Conservation (phyloP, 1,140 invertebrate genomes). For the Pectinophora gossypiella region DNA sequence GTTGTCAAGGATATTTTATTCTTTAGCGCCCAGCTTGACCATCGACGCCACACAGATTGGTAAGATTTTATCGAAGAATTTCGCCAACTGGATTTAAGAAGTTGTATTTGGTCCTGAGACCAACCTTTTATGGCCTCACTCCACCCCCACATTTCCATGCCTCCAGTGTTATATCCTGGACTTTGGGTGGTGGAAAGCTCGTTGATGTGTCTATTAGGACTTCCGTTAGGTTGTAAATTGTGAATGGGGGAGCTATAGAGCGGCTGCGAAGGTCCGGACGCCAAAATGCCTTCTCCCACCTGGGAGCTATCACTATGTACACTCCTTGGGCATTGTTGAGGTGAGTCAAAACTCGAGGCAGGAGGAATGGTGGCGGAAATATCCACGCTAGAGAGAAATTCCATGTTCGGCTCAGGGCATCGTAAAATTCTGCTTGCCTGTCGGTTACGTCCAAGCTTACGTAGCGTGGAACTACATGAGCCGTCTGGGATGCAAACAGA, state of each 20-base stretch:
- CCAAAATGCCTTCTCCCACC: not conserved
- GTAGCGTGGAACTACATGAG: conserved; percentile 34
- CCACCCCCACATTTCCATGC: not conserved
- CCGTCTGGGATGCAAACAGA: conserved; percentile 37
- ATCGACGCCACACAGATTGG: not conserved
- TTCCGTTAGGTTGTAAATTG: not conserved
- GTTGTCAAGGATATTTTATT: not conserved
- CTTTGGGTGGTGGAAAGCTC: not conserved
- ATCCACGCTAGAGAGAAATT: conserved; percentile 13
- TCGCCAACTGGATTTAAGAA: not conserved
- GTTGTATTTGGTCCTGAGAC: not conserved
- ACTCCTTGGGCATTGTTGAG: not conserved
- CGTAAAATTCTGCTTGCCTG: conserved; percentile 21
- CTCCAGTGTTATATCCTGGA: not conserved
- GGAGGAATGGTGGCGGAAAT: not conserved
- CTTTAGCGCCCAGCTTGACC: conserved; percentile 6
- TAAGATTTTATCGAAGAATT: not conserved
- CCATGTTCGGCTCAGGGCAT: conserved; percentile 39
- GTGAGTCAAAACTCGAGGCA: not conserved
- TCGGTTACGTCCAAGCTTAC: conserved; percentile 30
- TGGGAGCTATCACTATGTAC: not conserved
- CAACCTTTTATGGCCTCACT: not conserved
- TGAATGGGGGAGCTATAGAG: not conserved
- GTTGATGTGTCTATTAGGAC: not conserved
- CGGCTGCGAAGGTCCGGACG: not conserved